Evolutionary conservation across 2,797 vertebrate species (phyloP).

Genomic region (Lutjanus argentimaculatus): DNA sequence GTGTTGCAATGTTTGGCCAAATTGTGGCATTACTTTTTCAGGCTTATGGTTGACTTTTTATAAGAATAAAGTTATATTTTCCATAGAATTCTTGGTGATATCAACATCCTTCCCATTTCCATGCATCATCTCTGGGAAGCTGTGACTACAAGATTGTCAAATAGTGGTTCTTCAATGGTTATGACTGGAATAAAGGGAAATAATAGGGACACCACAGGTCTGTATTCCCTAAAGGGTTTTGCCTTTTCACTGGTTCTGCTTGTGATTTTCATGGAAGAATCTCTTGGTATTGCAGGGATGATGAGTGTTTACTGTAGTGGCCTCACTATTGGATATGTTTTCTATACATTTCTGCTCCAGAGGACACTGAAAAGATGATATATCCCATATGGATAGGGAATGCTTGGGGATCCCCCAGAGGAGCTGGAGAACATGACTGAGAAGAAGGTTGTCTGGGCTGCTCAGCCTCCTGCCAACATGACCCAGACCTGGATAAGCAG

Average conservation of each 20-base stretch:
- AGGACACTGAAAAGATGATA: not conserved
- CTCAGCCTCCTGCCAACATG: no score
- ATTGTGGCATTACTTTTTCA: no score
- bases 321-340: not conserved
- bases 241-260: not conserved
- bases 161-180: not conserved
- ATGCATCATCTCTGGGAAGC: not conserved
- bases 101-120: not conserved
- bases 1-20: no score
- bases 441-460: no score
- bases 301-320: not conserved
- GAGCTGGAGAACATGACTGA: not conserved
- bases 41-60: not conserved
- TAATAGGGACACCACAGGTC: not conserved
- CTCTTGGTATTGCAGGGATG: not conserved
- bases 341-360: not conserved
- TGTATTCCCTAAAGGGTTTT: not conserved
- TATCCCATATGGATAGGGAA: not conserved
- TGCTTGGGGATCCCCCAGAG: not conserved
- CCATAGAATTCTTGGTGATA: not conserved
- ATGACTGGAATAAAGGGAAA: no score
- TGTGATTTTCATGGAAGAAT: not conserved
- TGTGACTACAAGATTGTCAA: not conserved
- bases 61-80: not conserved
- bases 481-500: no score